A percentile compares a stretch with the other conserved stretches of the same genome.
These are phyloP conservation scores for Misgurnus anguillicaudatus DNA, from an alignment of 2,113 vertebrate species.

Conservation along the genomic window DNA sequence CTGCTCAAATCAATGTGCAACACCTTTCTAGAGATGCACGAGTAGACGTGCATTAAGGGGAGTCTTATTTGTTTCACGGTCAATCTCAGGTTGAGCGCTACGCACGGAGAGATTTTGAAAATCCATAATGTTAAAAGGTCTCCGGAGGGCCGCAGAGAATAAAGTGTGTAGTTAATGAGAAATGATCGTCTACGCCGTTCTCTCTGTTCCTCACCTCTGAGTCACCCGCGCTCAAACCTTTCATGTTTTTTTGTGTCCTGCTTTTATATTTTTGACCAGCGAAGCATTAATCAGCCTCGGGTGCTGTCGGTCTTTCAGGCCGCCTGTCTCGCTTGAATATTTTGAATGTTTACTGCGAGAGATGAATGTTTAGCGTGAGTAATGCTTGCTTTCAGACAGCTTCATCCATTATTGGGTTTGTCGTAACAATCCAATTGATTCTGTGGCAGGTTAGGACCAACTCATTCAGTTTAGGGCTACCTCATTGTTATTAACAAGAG, in stretches of 20 bases:
- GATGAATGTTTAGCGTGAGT: constrained; percentile 19
- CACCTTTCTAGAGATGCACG: neutral
- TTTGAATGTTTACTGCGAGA: constrained; percentile 36
- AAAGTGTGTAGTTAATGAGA: constrained; percentile 30
- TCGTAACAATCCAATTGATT: constrained; percentile 41
- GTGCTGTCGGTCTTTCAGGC: neutral
- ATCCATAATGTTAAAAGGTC: constrained; percentile 42
- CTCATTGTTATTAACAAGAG: constrained; percentile 27
- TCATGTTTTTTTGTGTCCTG: constrained; percentile 18
- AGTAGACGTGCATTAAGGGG: neutral
- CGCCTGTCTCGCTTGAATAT: constrained; percentile 17
- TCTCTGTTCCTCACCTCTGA: constrained; percentile 23
- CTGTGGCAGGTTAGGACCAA: constrained; percentile 26
- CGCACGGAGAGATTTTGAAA: neutral
- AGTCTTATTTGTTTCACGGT: neutral
- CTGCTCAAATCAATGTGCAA: neutral
- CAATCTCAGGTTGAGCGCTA: neutral
- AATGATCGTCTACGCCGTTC: neutral
- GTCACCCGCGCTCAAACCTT: constrained; percentile 30
- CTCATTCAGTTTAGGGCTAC: constrained; percentile 28
- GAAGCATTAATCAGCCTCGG: constrained; percentile 25
- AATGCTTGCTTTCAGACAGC: constrained; percentile 32
- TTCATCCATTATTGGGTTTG: constrained; percentile 42
- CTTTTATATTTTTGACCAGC: constrained; percentile 27
- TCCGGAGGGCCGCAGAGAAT: neutral